phyloP scores from a whole-genome alignment of 1,140 invertebrate genomes.

The Reticulitermes speratus region DNA sequence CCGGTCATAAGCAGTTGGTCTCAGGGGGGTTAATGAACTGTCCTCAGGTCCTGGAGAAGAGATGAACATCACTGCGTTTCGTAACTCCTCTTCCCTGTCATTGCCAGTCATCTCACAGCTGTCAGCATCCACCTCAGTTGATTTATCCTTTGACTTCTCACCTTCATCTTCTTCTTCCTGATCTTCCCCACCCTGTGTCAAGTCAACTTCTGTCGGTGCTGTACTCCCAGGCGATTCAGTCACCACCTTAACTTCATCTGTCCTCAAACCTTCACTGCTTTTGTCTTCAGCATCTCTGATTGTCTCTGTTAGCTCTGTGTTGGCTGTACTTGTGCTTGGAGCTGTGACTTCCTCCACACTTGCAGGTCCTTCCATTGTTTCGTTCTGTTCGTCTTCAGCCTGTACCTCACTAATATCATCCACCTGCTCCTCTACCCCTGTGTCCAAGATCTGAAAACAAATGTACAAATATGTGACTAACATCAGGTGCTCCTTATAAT shows the following conservation, averaged over 20 bases:
- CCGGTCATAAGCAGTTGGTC: neutral
- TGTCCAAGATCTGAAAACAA: neutral
- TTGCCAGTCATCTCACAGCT: neutral
- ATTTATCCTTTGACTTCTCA: neutral
- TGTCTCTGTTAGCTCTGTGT: conserved; percentile 46
- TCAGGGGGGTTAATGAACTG: neutral
- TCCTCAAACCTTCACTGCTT: neutral
- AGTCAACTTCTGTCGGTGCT: conserved; percentile 32
- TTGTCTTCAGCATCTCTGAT: conserved; percentile 43
- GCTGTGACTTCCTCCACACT: conserved; percentile 37
- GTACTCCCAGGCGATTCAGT: conserved; percentile 40
- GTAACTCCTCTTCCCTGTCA: neutral
- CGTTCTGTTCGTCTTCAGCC: neutral
- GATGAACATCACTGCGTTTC: neutral
- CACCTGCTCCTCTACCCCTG: neutral
- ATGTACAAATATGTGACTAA: neutral
- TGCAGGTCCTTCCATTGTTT: conserved; percentile 4
- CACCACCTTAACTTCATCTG: conserved; percentile 43
- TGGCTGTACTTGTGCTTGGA: conserved; percentile 21
- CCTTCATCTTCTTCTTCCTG: neutral
- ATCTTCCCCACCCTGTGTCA: conserved; percentile 32
- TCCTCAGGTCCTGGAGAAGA: neutral
- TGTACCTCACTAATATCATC: neutral
- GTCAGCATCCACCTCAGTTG: neutral
- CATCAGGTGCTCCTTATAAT: too few relatives aligned